phyloP scores from a whole-genome alignment of 2,888 invertebrate species.

The Coremacera marginata region DNA sequence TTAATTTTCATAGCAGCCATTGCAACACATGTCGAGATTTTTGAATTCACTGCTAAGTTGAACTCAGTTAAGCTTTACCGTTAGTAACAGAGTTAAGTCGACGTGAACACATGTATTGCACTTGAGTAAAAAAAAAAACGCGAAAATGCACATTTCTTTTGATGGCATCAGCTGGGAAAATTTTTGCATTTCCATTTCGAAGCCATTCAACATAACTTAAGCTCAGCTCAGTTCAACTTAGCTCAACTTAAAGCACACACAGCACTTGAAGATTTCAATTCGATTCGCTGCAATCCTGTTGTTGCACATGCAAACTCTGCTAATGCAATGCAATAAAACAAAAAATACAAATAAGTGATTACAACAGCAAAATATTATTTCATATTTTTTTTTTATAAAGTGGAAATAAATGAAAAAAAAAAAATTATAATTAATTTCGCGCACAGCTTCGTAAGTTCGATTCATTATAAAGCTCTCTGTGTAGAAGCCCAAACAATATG shows the following conservation, averaged over 20 bases:
- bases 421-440: slow-evolving; percentile 9
- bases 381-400: not conserved
- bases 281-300: not conserved
- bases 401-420: not conserved
- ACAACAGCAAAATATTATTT: not conserved
- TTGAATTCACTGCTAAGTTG: not conserved
- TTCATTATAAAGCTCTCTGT: no score
- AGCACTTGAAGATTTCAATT: not conserved
- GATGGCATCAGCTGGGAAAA: slow-evolving; percentile 7
- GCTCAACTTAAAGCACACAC: not conserved
- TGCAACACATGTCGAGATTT: not conserved
- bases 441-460: not conserved
- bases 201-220: not conserved
- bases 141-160: not conserved
- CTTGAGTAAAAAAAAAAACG: no score
- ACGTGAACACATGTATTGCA: no score
- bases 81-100: no score
- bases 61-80: not conserved
- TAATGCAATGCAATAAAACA: not conserved
- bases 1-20: not conserved
- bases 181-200: not conserved
- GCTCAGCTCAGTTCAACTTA: not conserved
- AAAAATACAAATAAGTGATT: not conserved
- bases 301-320: slow-evolving; percentile 4
- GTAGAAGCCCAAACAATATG: not conserved